A percentile compares a stretch with the other conserved stretches of the same genome.
phyloP scores from a whole-genome alignment of 2,113 vertebrate genomes.

The Clarias batrachus region DNA sequence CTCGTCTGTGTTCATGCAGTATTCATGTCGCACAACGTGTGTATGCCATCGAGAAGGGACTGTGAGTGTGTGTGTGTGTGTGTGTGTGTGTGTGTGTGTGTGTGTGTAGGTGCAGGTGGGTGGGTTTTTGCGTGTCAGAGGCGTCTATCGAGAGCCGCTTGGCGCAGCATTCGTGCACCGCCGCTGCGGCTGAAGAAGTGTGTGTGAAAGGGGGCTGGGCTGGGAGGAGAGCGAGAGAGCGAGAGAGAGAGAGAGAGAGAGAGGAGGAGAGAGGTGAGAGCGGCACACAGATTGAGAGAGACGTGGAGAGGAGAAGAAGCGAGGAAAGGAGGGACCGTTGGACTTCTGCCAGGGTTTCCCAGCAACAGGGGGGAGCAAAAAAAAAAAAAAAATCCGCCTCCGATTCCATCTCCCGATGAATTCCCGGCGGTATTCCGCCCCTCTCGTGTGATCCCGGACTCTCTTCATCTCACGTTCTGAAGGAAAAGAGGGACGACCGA shows the following conservation, averaged over 20 bases:
- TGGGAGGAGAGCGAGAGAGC: constrained; percentile 44
- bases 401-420: constrained; percentile 44
- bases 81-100: constrained; percentile 27
- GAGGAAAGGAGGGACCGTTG: constrained; percentile 53
- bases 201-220: constrained; percentile 53
- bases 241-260: constrained; percentile 38
- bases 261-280: constrained; percentile 46
- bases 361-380: constrained; percentile 61
- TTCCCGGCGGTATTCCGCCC: constrained; percentile 43
- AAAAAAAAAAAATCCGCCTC: constrained; percentile 51
- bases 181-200: constrained; percentile 56
- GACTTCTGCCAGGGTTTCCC: constrained; percentile 66
- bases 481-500: constrained; percentile 33
- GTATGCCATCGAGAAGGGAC: constrained; percentile 43
- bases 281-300: constrained; percentile 52
- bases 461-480: constrained; percentile 27
- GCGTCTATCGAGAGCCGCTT: constrained; percentile 48
- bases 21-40: constrained; percentile 61
- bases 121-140: constrained; percentile 29
- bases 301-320: constrained; percentile 52
- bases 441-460: constrained; percentile 51
- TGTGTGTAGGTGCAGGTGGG: constrained; percentile 26
- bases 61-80: neutral
- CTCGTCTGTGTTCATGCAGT: constrained; percentile 63
- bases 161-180: constrained; percentile 58